Base-by-base conservation (phyloP, 92 coral and sea anemone species). In the Umimayanthus kanabou region DNA sequence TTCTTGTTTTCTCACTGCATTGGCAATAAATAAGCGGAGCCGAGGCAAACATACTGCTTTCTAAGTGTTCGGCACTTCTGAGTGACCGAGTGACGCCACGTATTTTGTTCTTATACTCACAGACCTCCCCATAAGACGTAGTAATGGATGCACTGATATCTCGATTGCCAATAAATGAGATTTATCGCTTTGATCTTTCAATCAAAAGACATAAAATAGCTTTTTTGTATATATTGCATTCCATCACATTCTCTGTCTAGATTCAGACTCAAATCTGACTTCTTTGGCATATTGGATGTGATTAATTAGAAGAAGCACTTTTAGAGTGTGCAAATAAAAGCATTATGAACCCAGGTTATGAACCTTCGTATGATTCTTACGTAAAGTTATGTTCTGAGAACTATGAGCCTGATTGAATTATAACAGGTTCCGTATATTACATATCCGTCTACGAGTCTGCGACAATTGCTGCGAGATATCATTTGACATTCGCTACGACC, bases 121-220 rank as follows among this genome's bases (percentile, higher is more conserved):
- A 93, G 95, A 94, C 95, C 98, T 93, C 98, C 95, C 95, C 85
- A 84, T 87, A 73, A 74, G 82, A 37, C 55, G 50, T 89, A 33
- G 74, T 89, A 94, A 93, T 91, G 90, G 90, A 80, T 30, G 70
- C 74, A 80, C 85, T 86, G 85, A 89, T 92, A 91, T 87, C 79
- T 85, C 87, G 93, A 94, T 94, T 80, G 93, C 93, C 98, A 94
- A 87, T 88, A 91, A 91, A 94, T 88, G 85, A 90, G 26, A 69
- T 84, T 94, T 94, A 94, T 94, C 98, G 69, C 39, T 88, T 14
- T 88, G 88, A 94, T 94, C 95, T 83, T 71, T 73, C 49, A 53
- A 65, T 80, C 69, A 29, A 72, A 72, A 57, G 67, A 83, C 77
- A 72, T 23, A 70, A 83, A 70, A 69, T 83, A 8, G 39, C 77